Evolutionary conservation across 37 sponge, comb jelly and placozoan genomes (phyloP).

Genomic region (Agelas oroides): DNA sequence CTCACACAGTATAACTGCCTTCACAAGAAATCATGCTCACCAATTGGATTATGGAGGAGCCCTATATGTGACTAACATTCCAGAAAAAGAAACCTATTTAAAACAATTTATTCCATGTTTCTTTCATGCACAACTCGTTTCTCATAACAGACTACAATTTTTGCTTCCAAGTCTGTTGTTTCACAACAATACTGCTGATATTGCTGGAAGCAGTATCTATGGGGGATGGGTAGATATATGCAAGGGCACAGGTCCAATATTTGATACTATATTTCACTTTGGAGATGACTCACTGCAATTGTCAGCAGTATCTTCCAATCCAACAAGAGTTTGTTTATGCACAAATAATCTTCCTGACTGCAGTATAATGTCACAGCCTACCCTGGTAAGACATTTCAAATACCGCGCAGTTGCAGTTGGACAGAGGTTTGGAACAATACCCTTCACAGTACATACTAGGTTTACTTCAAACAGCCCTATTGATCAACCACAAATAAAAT

Average conservation of each 20-base stretch:
- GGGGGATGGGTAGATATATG: too few species aligned
- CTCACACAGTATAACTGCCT: neutral
- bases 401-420: neutral
- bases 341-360: neutral
- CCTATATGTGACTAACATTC: too few species aligned
- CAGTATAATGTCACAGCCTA: neutral
- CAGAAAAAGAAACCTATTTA: too few species aligned
- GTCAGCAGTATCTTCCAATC: too few species aligned
- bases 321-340: conserved; percentile 2
- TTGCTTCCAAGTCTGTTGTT: neutral
- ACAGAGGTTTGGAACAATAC: too few species aligned
- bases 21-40: neutral
- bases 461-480: too few species aligned
- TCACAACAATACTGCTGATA: neutral
- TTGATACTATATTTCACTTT: too few species aligned
- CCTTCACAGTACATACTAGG: neutral
- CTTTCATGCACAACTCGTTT: too few species aligned
- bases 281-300: neutral
- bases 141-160: too few species aligned
- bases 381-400: neutral
- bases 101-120: too few species aligned
- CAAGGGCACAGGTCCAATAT: too few species aligned
- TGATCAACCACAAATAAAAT: too few species aligned
- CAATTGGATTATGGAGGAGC: neutral
- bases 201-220: neutral